Conservation (phyloP, 2,888 invertebrate genomes). For the Xanthorhoe spadicearia region DNA sequence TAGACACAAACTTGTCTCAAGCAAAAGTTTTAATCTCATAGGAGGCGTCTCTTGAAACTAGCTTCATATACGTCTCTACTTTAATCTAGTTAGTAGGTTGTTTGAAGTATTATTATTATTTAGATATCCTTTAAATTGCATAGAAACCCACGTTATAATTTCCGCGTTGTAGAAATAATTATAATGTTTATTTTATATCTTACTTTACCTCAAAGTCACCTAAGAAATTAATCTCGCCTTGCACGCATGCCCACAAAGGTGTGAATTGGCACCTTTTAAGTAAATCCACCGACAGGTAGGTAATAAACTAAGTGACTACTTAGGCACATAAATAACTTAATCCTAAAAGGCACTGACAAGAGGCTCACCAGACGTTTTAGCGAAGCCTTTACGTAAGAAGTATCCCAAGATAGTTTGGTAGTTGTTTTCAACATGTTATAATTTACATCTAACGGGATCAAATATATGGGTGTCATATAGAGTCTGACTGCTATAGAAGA, state of each 20-base stretch:
- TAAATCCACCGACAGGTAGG: constrained; percentile 29
- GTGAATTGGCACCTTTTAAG: constrained; percentile 39
- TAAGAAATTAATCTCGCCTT: constrained; percentile 28
- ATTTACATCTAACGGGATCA: constrained; percentile 35
- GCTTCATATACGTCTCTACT: neutral
- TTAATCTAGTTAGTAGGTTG: neutral
- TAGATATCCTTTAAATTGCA: no score
- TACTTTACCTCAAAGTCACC: constrained; percentile 24
- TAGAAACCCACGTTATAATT: no score
- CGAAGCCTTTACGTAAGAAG: constrained; percentile 21
- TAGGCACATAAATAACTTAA: constrained; percentile 42
- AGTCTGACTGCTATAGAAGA: constrained; percentile 48
- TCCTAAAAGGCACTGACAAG: constrained; percentile 37
- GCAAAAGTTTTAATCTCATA: neutral
- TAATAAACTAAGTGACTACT: constrained; percentile 37
- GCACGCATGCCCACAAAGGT: constrained; percentile 31
- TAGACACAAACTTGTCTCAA: neutral
- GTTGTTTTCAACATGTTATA: constrained; percentile 17
- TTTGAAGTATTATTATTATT: neutral
- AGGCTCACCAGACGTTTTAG: constrained; percentile 32
- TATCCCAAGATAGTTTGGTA: neutral
- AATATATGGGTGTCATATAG: constrained; percentile 35
- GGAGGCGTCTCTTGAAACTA: neutral
- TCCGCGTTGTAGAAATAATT: no score
- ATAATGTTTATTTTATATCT: neutral